These are phyloP conservation scores for Campodea augens DNA, from an alignment of 1,140 invertebrate species.

Conservation along the genomic window DNA sequence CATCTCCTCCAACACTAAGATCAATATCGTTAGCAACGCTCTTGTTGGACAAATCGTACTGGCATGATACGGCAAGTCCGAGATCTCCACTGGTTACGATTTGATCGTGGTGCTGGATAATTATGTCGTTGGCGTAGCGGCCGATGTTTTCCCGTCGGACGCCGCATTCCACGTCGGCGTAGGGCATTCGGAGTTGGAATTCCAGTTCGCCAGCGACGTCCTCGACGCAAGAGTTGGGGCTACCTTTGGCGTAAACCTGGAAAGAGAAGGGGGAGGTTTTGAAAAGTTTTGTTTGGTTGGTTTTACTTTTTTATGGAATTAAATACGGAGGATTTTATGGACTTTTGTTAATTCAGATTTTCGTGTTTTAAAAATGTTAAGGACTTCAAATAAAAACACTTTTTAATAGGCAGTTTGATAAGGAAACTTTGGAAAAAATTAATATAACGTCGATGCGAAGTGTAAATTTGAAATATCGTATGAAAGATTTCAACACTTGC, in stretches of 20 bases:
- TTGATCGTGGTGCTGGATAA: slow-evolving; percentile 86
- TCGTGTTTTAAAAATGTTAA: too few relatives aligned
- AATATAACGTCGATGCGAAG: too few relatives aligned
- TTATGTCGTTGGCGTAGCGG: slow-evolving; percentile 68
- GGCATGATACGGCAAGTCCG: slow-evolving; percentile 75
- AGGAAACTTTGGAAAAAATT: too few relatives aligned
- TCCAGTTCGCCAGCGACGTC: slow-evolving; percentile 66
- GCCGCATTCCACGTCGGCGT: slow-evolving; percentile 77
- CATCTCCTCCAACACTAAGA: slow-evolving; percentile 67
- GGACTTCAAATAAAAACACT: too few relatives aligned
- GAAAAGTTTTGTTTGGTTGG: too few relatives aligned
- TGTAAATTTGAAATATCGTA: too few relatives aligned
- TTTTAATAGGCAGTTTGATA: too few relatives aligned
- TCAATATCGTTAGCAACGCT: slow-evolving; percentile 82
- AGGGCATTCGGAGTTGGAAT: slow-evolving; percentile 75
- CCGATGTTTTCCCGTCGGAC: slow-evolving; percentile 65
- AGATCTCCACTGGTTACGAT: slow-evolving; percentile 86
- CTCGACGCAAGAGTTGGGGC: slow-evolving; percentile 73
- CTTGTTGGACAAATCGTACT: slow-evolving; percentile 83
- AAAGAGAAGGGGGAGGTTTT: too few relatives aligned
- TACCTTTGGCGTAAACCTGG: slow-evolving; percentile 83
- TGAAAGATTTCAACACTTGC: too few relatives aligned
- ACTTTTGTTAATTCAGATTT: too few relatives aligned
- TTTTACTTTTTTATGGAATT: too few relatives aligned
- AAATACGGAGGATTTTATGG: too few relatives aligned